Evolutionary conservation across 2,113 vertebrate species (phyloP), one percentile per base, ranked within the genome.

Genomic region (Manacus vitellinus): DNA sequence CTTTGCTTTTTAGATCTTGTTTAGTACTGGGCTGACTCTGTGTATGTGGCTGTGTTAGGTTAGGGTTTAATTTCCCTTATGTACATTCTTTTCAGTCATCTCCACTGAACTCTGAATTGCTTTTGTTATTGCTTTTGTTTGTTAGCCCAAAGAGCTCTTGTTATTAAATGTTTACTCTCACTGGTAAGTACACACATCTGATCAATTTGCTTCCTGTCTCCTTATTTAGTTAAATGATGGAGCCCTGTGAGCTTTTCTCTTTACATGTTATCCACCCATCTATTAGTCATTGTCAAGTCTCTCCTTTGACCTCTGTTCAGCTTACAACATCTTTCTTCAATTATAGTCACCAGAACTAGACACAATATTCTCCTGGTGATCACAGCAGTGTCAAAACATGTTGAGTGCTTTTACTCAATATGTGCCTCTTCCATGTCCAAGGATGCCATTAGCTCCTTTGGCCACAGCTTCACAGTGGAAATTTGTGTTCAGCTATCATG

Each of bases 321-420:
- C 85, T 94, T 88, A 31, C 77, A 71, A 77, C 76, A 87, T 85
- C 81, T 87, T 96, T 85, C 52, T 87, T 89, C 74, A 82, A 72
- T 82, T 93, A 85, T 0, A 63, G 28, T 51, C 73, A 71, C 67
- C 27, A 93, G 47, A 72, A 51, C 47, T 47, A 81, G 81, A 81
- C 52, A 75, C 47, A 78, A 59, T 75, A 85, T 47, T 55, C 39
- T 85, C 56, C 33, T 44, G 77, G 39, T 78, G 52, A 72, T 63
- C 56, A 33, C 47, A 68, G 47, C 46, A 85, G 61, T 65, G 76
- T 71, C 68, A 77, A 81, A 91, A 71, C 23, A 63, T 8, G 37
- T 6, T 3, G 13, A 94, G 24, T 81, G 31, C 33, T 96, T 87
- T 72, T 31, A 33, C 27, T 89, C 61, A 33, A 0, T 30, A 3